Evolutionary conservation across 2,888 invertebrate species (phyloP).

Genomic region (Dendrolimus houi): DNA sequence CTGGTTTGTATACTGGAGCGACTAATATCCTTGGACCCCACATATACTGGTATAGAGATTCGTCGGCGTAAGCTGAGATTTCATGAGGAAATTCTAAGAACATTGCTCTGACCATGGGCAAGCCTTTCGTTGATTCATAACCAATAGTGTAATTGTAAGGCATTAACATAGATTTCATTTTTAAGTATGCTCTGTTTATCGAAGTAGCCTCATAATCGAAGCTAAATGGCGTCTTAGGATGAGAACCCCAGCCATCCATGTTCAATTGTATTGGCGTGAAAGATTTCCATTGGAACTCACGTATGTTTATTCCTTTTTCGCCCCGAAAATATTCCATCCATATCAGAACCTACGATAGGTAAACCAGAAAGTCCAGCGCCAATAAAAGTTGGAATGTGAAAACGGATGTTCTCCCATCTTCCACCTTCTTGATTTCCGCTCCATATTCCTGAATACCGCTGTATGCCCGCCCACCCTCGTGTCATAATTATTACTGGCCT

Average conservation of each 20-base stretch:
- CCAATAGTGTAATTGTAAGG: conserved; percentile 62
- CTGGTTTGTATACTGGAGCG: conserved; percentile 49
- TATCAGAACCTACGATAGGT: conserved; percentile 59
- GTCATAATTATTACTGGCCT: conserved; percentile 66
- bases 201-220: conserved; percentile 44
- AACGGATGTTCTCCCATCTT: conserved; percentile 64
- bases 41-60: conserved; percentile 66
- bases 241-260: conserved; percentile 65
- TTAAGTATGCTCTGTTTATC: conserved; percentile 61
- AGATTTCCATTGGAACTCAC: conserved; percentile 67
- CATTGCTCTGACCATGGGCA: conserved; percentile 65
- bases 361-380: conserved; percentile 60
- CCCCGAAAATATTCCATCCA: conserved; percentile 65
- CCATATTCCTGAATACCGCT: conserved; percentile 60
- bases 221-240: conserved; percentile 54
- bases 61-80: conserved; percentile 37
- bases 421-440: conserved; percentile 63
- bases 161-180: conserved; percentile 58
- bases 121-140: conserved; percentile 40
- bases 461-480: conserved; percentile 67
- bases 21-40: conserved; percentile 64
- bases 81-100: conserved; percentile 56
- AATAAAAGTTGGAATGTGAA: conserved; percentile 64
- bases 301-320: conserved; percentile 49
- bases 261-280: conserved; percentile 64